Evolutionary conservation across 2,113 vertebrate species (phyloP).

Genomic region (Eurystomus gularis): DNA sequence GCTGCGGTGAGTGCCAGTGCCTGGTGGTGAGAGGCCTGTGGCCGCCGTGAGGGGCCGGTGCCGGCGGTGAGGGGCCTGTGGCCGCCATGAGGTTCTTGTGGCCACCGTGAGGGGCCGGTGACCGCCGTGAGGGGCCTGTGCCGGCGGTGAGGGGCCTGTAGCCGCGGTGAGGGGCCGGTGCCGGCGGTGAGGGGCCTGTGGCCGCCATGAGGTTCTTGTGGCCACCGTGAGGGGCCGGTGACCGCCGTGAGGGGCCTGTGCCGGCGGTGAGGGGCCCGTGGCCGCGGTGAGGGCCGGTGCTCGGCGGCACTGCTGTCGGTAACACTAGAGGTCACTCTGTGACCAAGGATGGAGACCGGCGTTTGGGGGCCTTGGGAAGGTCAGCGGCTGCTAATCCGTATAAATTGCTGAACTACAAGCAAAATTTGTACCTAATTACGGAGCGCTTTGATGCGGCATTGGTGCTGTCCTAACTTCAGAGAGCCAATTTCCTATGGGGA

Average conservation of each 20-base stretch:
- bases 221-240: too few species aligned
- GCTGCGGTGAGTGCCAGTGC: background rate
- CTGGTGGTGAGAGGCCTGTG: background rate
- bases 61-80: background rate
- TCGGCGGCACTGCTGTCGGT: background rate
- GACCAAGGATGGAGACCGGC: conserved; percentile 35
- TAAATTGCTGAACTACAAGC: conserved; percentile 58
- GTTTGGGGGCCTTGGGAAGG: conserved; percentile 25
- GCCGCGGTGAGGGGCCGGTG: background rate
- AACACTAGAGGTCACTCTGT: conserved; percentile 80
- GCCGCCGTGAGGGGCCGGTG: too few species aligned
- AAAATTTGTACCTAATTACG: conserved; percentile 68
- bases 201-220: background rate
- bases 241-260: too few species aligned
- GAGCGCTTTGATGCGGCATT: conserved; percentile 52
- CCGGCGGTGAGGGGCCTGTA: too few species aligned
- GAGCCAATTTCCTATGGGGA: background rate
- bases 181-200: background rate
- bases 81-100: too few species aligned
- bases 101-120: too few species aligned
- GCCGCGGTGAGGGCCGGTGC: background rate
- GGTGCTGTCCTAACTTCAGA: background rate
- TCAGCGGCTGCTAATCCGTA: conserved; percentile 60
- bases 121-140: too few species aligned
- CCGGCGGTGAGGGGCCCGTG: background rate